Conservation (phyloP, 1,140 invertebrate genomes). For the Drosophila burlai region DNA sequence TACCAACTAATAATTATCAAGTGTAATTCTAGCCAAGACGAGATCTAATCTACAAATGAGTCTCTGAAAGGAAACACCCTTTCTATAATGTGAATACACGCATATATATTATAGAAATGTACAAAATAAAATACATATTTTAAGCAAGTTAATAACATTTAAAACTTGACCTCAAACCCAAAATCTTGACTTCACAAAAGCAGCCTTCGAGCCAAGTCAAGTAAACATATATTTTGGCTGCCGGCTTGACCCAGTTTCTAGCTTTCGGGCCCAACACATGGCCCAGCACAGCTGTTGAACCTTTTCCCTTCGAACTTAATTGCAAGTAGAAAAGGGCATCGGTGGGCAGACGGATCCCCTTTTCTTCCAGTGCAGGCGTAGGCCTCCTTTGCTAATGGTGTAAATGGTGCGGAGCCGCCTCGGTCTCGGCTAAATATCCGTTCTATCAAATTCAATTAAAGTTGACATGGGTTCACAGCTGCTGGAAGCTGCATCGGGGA, state of each 20-base stretch:
- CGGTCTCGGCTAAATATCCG: conserved; percentile 70
- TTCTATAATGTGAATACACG: too few species aligned
- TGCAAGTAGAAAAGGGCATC: not conserved
- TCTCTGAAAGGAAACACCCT: too few species aligned
- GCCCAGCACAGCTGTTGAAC: not conserved
- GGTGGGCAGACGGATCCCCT: not conserved
- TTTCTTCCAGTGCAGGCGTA: not conserved
- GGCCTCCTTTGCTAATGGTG: conserved; percentile 39
- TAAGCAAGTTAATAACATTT: too few species aligned
- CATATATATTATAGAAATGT: too few species aligned
- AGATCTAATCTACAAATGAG: too few species aligned
- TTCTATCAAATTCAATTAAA: conserved; percentile 83
- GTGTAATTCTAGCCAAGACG: too few species aligned
- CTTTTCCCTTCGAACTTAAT: not conserved
- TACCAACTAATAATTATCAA: too few species aligned
- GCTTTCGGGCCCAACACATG: not conserved
- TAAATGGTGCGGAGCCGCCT: conserved; percentile 53
- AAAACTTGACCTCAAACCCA: not conserved
- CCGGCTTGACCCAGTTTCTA: not conserved
- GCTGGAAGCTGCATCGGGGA: conserved; percentile 46
- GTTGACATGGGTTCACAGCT: conserved; percentile 77
- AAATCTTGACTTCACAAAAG: not conserved
- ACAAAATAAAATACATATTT: too few species aligned
- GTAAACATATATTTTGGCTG: too few species aligned
- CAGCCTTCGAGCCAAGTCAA: not conserved